These are phyloP conservation scores for Chirona hameri DNA, from an alignment of 2,888 invertebrate genomes.

Conservation along the genomic window DNA sequence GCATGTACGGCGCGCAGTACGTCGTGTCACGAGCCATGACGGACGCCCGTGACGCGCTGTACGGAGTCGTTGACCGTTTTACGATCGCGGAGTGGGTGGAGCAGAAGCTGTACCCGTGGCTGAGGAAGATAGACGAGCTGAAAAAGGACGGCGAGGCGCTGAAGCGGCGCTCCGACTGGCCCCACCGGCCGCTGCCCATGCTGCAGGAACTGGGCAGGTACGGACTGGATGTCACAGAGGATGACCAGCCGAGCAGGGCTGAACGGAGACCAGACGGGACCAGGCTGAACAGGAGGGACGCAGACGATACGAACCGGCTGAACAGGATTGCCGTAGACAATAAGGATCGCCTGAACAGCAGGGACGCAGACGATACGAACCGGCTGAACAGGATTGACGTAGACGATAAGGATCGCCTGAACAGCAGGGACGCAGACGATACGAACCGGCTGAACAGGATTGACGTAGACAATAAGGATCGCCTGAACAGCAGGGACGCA, in stretches of 20 bases:
- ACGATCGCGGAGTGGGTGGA: slow-evolving; percentile 64
- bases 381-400: neutral
- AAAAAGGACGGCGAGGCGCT: slow-evolving; percentile 38
- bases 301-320: neutral
- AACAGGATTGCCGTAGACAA: neutral
- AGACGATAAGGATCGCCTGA: neutral
- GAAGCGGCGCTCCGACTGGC: slow-evolving; percentile 38
- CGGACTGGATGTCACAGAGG: neutral
- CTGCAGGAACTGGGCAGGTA: neutral
- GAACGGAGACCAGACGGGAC: neutral
- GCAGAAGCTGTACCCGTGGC: slow-evolving; percentile 59
- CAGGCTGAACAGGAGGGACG: neutral
- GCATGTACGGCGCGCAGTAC: slow-evolving; percentile 36
- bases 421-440: neutral
- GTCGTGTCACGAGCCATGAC: slow-evolving; percentile 49
- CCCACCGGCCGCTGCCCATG: slow-evolving; percentile 38
- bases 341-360: neutral
- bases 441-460: neutral
- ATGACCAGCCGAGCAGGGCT: neutral
- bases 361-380: neutral
- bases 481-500: neutral
- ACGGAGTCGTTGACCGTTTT: slow-evolving; percentile 58
- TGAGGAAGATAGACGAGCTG: slow-evolving; percentile 54
- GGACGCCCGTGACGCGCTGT: slow-evolving; percentile 56
- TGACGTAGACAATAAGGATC: neutral